Percentiles rank a stretch among this genome's conserved stretches.
phyloP scores from a whole-genome alignment of 2,888 invertebrate species.

The Theodoxus fluviatilis region DNA sequence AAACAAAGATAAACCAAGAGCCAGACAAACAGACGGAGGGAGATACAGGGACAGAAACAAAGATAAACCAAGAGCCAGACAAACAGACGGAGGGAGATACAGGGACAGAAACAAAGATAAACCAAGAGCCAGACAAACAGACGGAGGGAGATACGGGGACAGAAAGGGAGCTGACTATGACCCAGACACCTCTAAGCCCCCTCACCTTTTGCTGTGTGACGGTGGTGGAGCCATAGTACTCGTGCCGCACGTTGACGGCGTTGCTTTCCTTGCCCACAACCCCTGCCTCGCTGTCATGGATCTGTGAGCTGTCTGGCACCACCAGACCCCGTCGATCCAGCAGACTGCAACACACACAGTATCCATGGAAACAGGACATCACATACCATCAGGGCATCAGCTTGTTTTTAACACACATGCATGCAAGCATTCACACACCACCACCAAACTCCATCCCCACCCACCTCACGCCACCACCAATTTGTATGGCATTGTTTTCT shows the following conservation, averaged over 20 bases:
- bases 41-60: too few species aligned
- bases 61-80: too few species aligned
- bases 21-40: too few species aligned
- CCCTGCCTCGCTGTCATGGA: constrained; percentile 39
- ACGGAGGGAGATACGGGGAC: too few species aligned
- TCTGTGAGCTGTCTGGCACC: constrained; percentile 50
- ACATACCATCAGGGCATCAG: too few species aligned
- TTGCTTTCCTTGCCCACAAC: constrained; percentile 44
- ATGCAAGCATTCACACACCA: too few species aligned
- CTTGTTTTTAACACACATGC: too few species aligned
- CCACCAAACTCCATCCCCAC: too few species aligned
- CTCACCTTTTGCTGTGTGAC: constrained; percentile 47
- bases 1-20: too few species aligned
- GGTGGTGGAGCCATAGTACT: constrained; percentile 60
- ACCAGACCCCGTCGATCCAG: constrained; percentile 58
- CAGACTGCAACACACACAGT: constrained; percentile 43
- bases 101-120: constrained; percentile 4
- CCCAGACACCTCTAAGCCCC: background rate
- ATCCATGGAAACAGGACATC: background rate
- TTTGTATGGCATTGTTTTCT: too few species aligned
- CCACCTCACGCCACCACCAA: too few species aligned
- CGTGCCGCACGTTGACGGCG: constrained; percentile 56
- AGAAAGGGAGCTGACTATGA: background rate
- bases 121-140: background rate
- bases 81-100: background rate